A percentile compares a stretch with the other conserved stretches of the same genome.
phyloP scores from a whole-genome alignment of 2,888 invertebrate genomes.

The Leptogaster cylindrica region DNA sequence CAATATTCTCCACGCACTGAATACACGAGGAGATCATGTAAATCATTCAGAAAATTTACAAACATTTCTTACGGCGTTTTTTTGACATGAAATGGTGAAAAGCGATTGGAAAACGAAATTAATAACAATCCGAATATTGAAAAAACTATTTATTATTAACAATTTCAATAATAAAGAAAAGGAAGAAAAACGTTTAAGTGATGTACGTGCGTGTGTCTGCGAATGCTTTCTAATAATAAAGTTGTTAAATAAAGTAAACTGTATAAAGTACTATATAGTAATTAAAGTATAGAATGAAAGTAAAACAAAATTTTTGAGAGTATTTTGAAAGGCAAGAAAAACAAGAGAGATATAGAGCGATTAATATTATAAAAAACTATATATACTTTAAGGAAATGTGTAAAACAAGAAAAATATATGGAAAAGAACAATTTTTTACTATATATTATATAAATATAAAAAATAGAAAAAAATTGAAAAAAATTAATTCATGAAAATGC shows the following conservation, averaged over 20 bases:
- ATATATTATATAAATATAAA: conserved; percentile 28
- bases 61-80: no score
- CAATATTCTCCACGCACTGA: no score
- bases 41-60: no score
- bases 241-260: conserved; percentile 33
- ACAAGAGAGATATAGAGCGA: conserved; percentile 22
- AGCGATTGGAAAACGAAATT: background rate
- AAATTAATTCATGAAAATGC: conserved; percentile 28
- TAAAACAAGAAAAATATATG: conserved; percentile 21
- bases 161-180: conserved; percentile 9
- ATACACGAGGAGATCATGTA: no score
- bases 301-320: background rate
- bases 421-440: conserved; percentile 28
- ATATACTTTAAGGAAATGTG: conserved; percentile 3
- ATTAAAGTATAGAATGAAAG: conserved; percentile 8
- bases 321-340: conserved; percentile 9
- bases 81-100: background rate
- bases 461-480: conserved; percentile 12
- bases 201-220: background rate
- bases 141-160: conserved; percentile 5
- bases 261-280: conserved; percentile 14
- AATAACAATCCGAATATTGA: conserved; percentile 5
- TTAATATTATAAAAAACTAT: conserved; percentile 15
- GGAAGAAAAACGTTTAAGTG: conserved; percentile 15
- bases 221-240: conserved; percentile 35